Evolutionary conservation across 2,113 vertebrate species (phyloP).

Genomic region (Clarias batrachus): DNA sequence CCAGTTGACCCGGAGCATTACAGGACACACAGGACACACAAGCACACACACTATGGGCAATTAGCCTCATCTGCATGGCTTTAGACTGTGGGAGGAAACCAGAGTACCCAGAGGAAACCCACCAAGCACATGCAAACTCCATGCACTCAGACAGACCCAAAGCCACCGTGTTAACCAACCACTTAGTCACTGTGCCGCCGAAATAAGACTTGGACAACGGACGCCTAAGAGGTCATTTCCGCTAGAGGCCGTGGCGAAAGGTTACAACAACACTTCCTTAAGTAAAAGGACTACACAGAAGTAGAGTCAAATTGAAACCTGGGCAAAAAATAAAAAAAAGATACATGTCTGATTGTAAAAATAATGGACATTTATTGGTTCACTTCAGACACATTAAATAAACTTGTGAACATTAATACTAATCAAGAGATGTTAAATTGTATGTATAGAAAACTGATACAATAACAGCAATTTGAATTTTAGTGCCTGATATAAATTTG

Average conservation of each 20-base stretch:
- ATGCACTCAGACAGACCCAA: too few relatives aligned
- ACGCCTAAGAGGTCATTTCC: neutral
- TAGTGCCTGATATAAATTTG: neutral
- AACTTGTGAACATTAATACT: slow-evolving; percentile 1
- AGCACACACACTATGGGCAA: too few relatives aligned
- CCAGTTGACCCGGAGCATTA: too few relatives aligned
- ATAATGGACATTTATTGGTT: slow-evolving; percentile 19
- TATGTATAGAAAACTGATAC: neutral
- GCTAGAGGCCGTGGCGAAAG: neutral
- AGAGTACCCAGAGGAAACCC: too few relatives aligned
- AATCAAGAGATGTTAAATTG: neutral
- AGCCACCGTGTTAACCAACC: too few relatives aligned
- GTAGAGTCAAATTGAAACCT: neutral
- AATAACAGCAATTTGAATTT: neutral
- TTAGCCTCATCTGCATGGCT: too few relatives aligned
- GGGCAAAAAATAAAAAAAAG: neutral
- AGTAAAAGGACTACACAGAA: neutral
- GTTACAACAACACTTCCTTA: neutral
- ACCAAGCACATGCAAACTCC: too few relatives aligned
- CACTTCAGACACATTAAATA: slow-evolving; percentile 19
- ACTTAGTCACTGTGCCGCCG: too few relatives aligned
- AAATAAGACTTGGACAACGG: neutral
- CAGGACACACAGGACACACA: too few relatives aligned
- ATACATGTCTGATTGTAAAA: slow-evolving; percentile 2
- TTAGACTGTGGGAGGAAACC: too few relatives aligned